Percentiles rank a stretch among this genome's conserved stretches.
These are phyloP conservation scores for Lasioglossum albipes DNA, from an alignment of 1,140 invertebrate species.

Conservation along the genomic window DNA sequence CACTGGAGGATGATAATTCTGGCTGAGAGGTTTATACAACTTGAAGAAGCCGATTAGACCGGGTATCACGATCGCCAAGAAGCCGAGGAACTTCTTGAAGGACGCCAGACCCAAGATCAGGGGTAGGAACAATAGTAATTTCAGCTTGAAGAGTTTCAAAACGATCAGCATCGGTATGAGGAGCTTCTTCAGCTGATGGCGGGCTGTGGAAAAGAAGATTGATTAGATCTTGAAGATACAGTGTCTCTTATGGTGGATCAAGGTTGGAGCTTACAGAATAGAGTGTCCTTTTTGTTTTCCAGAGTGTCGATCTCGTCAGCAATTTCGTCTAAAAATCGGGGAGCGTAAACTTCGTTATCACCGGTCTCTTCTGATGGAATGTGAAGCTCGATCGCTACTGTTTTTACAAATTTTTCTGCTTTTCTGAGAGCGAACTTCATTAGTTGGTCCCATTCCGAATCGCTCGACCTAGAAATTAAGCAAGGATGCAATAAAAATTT, in stretches of 20 bases:
- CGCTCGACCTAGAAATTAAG: conserved; percentile 79
- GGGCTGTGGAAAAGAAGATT: conserved; percentile 80
- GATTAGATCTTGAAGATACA: no score
- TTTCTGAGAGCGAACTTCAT: conserved; percentile 87
- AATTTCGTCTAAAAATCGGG: conserved; percentile 90
- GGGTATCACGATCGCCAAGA: conserved; percentile 88
- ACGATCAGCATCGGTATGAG: conserved; percentile 90
- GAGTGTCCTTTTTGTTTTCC: conserved; percentile 88
- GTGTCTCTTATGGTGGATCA: background rate
- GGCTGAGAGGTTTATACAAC: conserved; percentile 83
- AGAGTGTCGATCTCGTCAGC: conserved; percentile 89
- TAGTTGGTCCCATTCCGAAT: conserved; percentile 89
- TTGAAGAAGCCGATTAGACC: conserved; percentile 90
- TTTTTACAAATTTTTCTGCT: conserved; percentile 85
- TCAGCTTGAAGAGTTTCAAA: conserved; percentile 91
- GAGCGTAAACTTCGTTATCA: conserved; percentile 86
- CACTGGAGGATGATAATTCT: conserved; percentile 73
- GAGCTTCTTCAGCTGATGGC: conserved; percentile 89
- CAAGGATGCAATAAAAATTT: background rate
- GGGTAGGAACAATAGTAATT: conserved; percentile 88
- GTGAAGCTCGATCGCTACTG: conserved; percentile 86
- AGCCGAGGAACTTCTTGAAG: conserved; percentile 90
- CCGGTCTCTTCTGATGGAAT: conserved; percentile 85
- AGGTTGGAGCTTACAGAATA: conserved; percentile 85
- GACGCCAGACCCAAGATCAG: conserved; percentile 89